A percentile compares a stretch with the other conserved stretches of the same genome.
These are phyloP conservation scores for Tachina lurida DNA, from an alignment of 2,888 invertebrate species.

Conservation along the genomic window DNA sequence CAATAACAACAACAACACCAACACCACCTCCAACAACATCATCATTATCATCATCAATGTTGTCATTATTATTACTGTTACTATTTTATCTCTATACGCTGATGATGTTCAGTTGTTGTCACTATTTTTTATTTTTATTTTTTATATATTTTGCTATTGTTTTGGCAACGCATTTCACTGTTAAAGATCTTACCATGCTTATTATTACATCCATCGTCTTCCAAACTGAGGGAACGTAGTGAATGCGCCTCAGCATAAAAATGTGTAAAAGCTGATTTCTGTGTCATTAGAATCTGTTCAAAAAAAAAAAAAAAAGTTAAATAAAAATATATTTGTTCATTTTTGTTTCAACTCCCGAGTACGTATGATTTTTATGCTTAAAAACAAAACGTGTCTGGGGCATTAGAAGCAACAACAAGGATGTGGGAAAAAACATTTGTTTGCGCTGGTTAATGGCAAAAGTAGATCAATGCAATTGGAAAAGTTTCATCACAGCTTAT, in stretches of 20 bases:
- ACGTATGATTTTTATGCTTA: slow-evolving; percentile 6
- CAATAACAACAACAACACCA: not conserved
- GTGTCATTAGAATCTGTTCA: slow-evolving; percentile 59
- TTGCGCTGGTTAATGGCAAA: slow-evolving; percentile 19
- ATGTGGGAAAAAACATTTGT: slow-evolving; percentile 56
- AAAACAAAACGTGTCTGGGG: slow-evolving; percentile 52
- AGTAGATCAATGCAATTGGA: slow-evolving; percentile 40
- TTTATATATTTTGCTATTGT: slow-evolving; percentile 1
- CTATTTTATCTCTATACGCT: slow-evolving; percentile 47
- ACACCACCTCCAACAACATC: not conserved
- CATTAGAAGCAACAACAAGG: slow-evolving; percentile 41
- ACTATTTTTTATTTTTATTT: not conserved
- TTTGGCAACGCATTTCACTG: slow-evolving; percentile 62
- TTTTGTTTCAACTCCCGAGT: slow-evolving; percentile 11
- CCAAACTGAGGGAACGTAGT: slow-evolving; percentile 15
- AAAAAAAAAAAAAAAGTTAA: not conserved
- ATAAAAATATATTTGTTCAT: slow-evolving; percentile 20
- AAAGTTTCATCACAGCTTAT: slow-evolving; percentile 13
- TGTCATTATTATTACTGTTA: slow-evolving; percentile 53
- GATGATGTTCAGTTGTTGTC: not conserved
- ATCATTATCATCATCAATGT: slow-evolving; percentile 34
- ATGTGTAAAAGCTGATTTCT: slow-evolving; percentile 54
- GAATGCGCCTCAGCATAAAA: slow-evolving; percentile 31
- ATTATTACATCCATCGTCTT: slow-evolving; percentile 27
- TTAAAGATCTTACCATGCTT: slow-evolving; percentile 47